phyloP scores from a whole-genome alignment of 2,113 vertebrate genomes.

The Alouatta palliata region DNA sequence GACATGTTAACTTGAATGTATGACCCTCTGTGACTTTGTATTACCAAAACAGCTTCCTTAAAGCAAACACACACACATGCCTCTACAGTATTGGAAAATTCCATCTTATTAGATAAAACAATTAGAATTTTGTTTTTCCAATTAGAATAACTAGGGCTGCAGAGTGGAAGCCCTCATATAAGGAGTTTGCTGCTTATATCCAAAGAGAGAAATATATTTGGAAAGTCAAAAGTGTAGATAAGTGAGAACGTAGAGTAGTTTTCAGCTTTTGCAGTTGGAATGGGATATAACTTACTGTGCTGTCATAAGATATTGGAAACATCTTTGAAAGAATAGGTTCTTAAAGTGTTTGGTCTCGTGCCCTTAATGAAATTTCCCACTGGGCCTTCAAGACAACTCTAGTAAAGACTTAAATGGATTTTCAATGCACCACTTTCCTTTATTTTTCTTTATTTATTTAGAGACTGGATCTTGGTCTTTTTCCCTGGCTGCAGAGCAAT shows the following conservation, averaged over 20 bases:
- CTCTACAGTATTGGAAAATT: neutral
- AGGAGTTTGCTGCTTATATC: neutral
- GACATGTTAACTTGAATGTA: neutral
- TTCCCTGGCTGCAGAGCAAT: too few relatives aligned
- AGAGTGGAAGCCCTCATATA: neutral
- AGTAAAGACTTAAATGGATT: neutral
- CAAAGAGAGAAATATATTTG: neutral
- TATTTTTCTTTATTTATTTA: too few relatives aligned
- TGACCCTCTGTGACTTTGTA: neutral
- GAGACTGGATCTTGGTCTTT: too few relatives aligned
- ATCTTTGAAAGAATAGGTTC: neutral
- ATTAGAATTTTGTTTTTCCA: neutral
- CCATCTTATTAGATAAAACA: neutral
- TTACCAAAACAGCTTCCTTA: neutral
- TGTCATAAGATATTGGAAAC: neutral
- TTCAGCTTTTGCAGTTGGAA: rapidly evolving
- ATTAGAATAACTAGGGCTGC: neutral
- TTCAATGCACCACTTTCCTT: neutral
- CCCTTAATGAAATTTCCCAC: neutral
- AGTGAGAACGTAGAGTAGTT: neutral
- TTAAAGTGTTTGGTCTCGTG: neutral
- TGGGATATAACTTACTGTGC: neutral
- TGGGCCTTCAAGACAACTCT: neutral
- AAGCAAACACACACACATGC: neutral
- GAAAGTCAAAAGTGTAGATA: neutral